Conservation (phyloP, 1,140 invertebrate genomes). For the Drosophila orena region DNA sequence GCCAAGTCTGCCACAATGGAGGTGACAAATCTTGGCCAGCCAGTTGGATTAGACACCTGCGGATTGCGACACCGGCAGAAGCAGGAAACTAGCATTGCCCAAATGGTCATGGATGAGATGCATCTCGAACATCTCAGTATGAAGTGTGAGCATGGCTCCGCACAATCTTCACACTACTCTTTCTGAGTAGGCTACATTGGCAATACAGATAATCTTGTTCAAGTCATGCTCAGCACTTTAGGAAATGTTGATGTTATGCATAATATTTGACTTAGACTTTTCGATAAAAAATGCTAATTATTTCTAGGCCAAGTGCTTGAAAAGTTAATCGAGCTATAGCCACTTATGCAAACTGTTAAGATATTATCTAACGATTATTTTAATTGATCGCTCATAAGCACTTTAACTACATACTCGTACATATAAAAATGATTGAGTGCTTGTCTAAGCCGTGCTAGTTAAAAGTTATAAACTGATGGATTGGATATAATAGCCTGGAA, state of each 20-base stretch:
- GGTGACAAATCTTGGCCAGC: slow-evolving; percentile 48
- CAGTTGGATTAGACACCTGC: slow-evolving; percentile 48
- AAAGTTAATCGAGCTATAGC: slow-evolving; percentile 1
- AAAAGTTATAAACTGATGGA: not conserved
- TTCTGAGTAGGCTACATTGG: not conserved
- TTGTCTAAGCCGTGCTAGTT: not conserved
- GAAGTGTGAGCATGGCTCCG: slow-evolving; percentile 4
- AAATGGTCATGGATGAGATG: slow-evolving; percentile 23
- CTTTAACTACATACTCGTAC: not conserved
- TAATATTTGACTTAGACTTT: not conserved
- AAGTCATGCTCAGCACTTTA: not conserved
- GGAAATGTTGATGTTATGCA: not conserved
- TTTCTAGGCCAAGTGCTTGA: not conserved
- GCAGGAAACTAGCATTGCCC: slow-evolving; percentile 30
- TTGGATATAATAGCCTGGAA: too few relatives aligned
- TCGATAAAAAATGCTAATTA: not conserved
- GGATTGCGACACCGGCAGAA: slow-evolving; percentile 22
- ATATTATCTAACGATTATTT: not conserved
- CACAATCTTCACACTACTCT: too few relatives aligned
- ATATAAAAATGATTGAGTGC: slow-evolving; percentile 6
- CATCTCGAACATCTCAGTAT: slow-evolving; percentile 19
- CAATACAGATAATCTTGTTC: not conserved
- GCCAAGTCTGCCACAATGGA: slow-evolving; percentile 36
- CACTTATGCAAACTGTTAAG: slow-evolving; percentile 18
- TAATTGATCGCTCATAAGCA: slow-evolving; percentile 28